Evolutionary conservation across 2,113 vertebrate genomes (phyloP).

Genomic region (Atlantisia rogersi): DNA sequence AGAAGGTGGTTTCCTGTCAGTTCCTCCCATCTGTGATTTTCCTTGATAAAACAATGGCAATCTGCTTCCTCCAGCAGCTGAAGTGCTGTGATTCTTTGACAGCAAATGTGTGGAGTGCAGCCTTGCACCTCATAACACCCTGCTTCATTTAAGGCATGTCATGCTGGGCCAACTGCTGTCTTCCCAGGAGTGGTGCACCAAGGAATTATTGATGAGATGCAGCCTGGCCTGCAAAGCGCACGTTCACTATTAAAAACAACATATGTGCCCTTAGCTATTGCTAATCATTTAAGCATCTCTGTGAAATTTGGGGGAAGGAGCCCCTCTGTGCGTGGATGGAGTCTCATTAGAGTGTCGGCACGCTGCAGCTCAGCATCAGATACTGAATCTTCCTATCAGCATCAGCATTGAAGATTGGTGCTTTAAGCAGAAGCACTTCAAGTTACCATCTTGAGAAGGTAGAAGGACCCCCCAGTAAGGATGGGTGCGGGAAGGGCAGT

Average conservation of each 20-base stretch:
- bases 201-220: background rate
- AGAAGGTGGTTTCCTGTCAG: background rate
- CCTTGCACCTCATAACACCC: background rate
- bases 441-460: background rate
- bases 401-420: background rate
- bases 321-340: background rate
- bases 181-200: background rate
- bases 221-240: background rate
- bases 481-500: background rate
- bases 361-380: background rate
- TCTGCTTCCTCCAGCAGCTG: constrained; percentile 7
- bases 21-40: constrained; percentile 30
- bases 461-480: background rate
- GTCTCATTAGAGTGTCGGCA: background rate
- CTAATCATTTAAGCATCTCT: background rate
- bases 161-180: constrained; percentile 12
- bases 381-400: background rate
- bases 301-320: background rate
- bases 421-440: background rate
- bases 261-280: background rate
- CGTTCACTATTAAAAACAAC: background rate
- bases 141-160: background rate
- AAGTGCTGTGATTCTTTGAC: constrained; percentile 1
- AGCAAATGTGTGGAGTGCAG: background rate
- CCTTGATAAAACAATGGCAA: background rate